Percentiles rank a stretch among this genome's conserved stretches.
phyloP scores from a whole-genome alignment of 2,113 vertebrate species.

The Paracanthobrama guichenoti region DNA sequence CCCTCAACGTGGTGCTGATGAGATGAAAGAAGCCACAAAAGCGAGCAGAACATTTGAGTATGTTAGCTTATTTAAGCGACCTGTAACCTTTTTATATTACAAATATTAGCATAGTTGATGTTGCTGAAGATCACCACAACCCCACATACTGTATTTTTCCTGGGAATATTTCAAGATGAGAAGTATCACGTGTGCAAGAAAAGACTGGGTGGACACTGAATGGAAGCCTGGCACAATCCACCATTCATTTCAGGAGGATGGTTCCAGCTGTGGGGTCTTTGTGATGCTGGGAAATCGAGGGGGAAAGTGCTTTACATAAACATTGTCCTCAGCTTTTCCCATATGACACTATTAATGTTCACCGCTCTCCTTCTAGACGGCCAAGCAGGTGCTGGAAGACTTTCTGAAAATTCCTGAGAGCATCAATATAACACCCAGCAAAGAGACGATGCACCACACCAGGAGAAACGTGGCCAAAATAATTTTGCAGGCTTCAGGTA shows the following conservation, averaged over 20 bases:
- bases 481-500: too few species aligned
- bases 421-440: background rate
- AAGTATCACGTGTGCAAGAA: too few species aligned
- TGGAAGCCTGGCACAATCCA: background rate
- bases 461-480: too few species aligned
- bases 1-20: background rate
- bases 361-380: background rate
- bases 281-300: constrained; percentile 6
- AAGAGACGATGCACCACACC: background rate
- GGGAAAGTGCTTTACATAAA: background rate
- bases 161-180: constrained; percentile 23
- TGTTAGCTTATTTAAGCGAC: too few species aligned
- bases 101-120: background rate
- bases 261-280: constrained; percentile 20
- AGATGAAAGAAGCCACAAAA: background rate
- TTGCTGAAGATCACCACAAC: background rate
- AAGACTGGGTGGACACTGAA: too few species aligned
- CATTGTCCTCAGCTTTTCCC: background rate
- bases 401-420: background rate
- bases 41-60: background rate
- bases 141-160: background rate
- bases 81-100: background rate
- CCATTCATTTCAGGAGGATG: background rate
- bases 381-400: background rate
- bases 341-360: background rate